These are phyloP conservation scores for Caenorhabditis sulstoni DNA, from an alignment of 2,888 invertebrate species.

Conservation along the genomic window DNA sequence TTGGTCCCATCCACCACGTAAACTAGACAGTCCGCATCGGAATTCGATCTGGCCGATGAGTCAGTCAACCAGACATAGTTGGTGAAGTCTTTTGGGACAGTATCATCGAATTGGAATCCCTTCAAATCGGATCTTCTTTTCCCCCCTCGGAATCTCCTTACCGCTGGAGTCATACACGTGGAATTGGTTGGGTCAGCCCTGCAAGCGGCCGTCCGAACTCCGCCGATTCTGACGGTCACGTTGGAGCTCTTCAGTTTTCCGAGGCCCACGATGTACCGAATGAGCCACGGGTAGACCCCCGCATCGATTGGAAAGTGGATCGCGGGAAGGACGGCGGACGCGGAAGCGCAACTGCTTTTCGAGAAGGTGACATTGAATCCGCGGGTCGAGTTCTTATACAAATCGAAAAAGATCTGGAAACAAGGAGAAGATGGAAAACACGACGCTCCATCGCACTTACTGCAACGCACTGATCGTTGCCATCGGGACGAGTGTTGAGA, in stretches of 20 bases:
- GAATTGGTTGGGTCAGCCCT: conserved; percentile 3
- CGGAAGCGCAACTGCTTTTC: not conserved
- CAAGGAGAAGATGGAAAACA: not conserved
- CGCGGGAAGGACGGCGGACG: not conserved
- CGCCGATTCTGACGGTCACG: conserved; percentile 28
- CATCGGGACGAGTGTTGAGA: not conserved
- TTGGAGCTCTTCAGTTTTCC: not conserved
- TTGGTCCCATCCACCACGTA: conserved; percentile 2
- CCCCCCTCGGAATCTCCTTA: not conserved
- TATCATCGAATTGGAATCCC: conserved; percentile 11
- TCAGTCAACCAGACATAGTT: conserved; percentile 28
- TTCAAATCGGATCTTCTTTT: not conserved
- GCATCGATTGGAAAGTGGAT: conserved; percentile 3
- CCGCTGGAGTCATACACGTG: conserved; percentile 13
- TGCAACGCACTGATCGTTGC: not conserved
- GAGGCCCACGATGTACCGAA: not conserved
- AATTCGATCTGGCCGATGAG: conserved; percentile 13
- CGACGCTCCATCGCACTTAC: not conserved
- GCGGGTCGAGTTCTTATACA: not conserved
- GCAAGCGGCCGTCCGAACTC: conserved; percentile 14
- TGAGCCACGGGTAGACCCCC: too few relatives aligned
- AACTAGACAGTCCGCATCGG: conserved; percentile 30
- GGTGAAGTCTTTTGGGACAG: not conserved
- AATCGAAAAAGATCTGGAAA: not conserved
- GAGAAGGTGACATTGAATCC: conserved; percentile 3